Evolutionary conservation across 1,140 invertebrate genomes (phyloP), one percentile per base, ranked within the genome.

Genomic region (Cyclargus thomasi): DNA sequence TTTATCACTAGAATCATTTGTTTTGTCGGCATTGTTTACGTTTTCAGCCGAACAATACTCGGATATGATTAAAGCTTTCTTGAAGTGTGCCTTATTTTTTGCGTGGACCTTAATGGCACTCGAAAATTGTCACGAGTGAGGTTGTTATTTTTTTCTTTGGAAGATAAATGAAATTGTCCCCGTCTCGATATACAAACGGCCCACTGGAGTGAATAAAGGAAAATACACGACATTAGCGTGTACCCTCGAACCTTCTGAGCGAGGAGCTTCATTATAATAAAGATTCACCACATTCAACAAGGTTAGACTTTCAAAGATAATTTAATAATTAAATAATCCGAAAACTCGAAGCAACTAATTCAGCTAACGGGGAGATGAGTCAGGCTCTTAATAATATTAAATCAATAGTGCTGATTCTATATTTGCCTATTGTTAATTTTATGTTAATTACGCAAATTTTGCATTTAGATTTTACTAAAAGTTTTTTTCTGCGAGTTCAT

Each of bases 1-100:
- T 86, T 86, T 81, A 84, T 83, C 81, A 83, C 71, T 64, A 63
- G 71, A 76, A 80, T 82, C 78, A 83, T 82, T 83, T 83, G 77
- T 82, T 79, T 79, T 63, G 74, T 67, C 69, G 68, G 67, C 65
- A 77, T 81, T 85, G 76, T 80, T 80, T 79, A 74, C 65, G 53
- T 72, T 73, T 74, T 68, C 64, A 55, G 64, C 63, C 18, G 63
- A 22, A 64, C 36, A 39, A 53, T 57, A 66, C 53, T 57, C 55
- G 65, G 65, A 66, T 66, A 66, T 66, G 65, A 66, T 66, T 66
- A 66, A 66, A 66, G 65, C 23, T 18, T 53, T 22, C 64, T 66
- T 66, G 22, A 66, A 66, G 65, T 66, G 65, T 55, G 65, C 35
- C 65, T 59, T 59, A 35, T 57, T 66, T 66, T 59, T 66, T 53